These are phyloP conservation scores for Drosophila tristis DNA, from an alignment of 1,140 invertebrate genomes.

Conservation along the genomic window DNA sequence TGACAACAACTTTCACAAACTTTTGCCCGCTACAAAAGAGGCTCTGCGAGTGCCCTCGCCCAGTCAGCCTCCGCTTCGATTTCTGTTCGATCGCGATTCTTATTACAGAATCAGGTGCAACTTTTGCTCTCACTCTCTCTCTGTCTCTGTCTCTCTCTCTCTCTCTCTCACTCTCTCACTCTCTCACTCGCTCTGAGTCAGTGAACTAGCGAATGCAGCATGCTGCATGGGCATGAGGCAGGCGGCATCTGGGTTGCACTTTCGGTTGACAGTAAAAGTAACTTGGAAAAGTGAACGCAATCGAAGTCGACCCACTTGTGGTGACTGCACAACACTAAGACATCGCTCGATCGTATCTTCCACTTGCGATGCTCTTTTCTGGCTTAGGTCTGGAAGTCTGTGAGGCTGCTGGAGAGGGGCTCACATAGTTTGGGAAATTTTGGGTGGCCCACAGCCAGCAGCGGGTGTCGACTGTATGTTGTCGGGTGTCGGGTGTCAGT, in stretches of 20 bases:
- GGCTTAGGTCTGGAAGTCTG: neutral
- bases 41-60: constrained; percentile 15
- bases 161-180: neutral
- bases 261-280: constrained; percentile 79
- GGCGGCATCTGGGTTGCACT: constrained; percentile 48
- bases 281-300: constrained; percentile 76
- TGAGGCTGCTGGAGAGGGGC: constrained; percentile 13
- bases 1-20: constrained; percentile 76
- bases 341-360: constrained; percentile 24
- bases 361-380: constrained; percentile 3
- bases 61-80: neutral
- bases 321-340: constrained; percentile 29
- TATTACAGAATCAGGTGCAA: constrained; percentile 80
- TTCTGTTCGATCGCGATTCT: constrained; percentile 57
- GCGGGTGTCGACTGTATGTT: constrained; percentile 30
- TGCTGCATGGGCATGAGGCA: constrained; percentile 15
- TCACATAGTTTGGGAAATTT: constrained; percentile 48
- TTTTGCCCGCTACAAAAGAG: constrained; percentile 36
- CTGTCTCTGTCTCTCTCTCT: too few relatives aligned
- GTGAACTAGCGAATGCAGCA: constrained; percentile 54
- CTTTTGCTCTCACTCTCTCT: constrained; percentile 64
- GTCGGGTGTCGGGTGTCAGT: constrained; percentile 27
- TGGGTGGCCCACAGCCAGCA: constrained; percentile 71
- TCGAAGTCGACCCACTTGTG: constrained; percentile 66
- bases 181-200: constrained; percentile 50